phyloP scores from a whole-genome alignment of 2,113 vertebrate genomes.

The Percina caprodes region DNA sequence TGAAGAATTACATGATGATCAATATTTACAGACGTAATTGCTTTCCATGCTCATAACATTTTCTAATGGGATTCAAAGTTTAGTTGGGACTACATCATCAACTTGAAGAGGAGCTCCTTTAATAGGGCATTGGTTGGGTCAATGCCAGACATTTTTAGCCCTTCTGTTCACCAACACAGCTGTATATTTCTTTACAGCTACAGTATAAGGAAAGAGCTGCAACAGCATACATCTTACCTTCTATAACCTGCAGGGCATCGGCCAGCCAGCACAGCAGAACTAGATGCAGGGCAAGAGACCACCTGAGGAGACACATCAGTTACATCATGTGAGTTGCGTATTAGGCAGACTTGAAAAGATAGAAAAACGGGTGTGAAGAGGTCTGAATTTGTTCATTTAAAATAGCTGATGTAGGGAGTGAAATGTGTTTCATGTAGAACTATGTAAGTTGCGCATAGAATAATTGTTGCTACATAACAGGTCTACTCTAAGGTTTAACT shows the following conservation, averaged over 20 bases:
- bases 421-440: neutral
- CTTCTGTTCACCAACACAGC: neutral
- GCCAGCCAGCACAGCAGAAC: slow-evolving; percentile 62
- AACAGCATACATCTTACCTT: slow-evolving; percentile 70
- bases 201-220: neutral
- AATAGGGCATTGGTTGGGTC: neutral
- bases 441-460: neutral
- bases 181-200: neutral
- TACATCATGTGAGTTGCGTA: neutral
- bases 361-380: neutral
- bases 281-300: slow-evolving; percentile 66
- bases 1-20: neutral
- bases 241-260: slow-evolving; percentile 68
- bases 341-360: neutral
- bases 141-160: neutral
- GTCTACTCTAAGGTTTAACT: slow-evolving; percentile 23
- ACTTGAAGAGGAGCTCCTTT: neutral
- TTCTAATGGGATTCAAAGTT: neutral
- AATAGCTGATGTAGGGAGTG: neutral
- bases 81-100: neutral
- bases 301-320: slow-evolving; percentile 66
- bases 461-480: neutral
- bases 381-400: neutral
- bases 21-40: neutral
- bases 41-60: neutral